These are phyloP conservation scores for Furnarius figulus DNA, from an alignment of 2,113 vertebrate genomes.

Conservation along the genomic window DNA sequence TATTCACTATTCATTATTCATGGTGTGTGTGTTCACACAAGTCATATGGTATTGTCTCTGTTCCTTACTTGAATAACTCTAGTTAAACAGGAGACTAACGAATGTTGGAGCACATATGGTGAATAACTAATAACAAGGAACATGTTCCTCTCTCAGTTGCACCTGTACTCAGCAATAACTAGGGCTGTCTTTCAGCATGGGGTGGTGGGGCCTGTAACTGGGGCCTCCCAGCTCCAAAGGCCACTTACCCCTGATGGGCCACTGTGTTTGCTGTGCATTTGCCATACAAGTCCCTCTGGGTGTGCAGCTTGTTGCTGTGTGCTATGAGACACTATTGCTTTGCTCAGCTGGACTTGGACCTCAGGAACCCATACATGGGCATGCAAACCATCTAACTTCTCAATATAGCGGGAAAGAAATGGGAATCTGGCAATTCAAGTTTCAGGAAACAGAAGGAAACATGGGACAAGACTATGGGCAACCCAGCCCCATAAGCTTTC, in stretches of 20 bases:
- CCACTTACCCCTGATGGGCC: rapidly evolving
- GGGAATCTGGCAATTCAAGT: background rate
- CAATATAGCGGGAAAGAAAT: background rate
- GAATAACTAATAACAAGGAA: constrained; percentile 46
- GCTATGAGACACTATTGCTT: background rate
- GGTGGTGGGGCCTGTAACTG: background rate
- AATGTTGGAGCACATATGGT: constrained; percentile 50
- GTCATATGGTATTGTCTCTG: constrained; percentile 46
- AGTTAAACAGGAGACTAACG: constrained; percentile 63
- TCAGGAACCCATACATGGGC: rapidly evolving
- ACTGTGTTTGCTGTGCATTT: background rate
- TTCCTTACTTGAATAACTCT: constrained; percentile 57
- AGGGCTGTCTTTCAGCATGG: background rate
- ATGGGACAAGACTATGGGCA: background rate
- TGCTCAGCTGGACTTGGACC: background rate
- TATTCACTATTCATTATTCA: constrained; percentile 54
- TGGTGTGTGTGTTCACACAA: constrained; percentile 6
- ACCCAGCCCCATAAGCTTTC: background rate
- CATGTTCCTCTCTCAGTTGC: constrained; percentile 25
- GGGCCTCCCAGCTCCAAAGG: background rate
- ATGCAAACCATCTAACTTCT: background rate
- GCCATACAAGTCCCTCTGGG: background rate
- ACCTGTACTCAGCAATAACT: constrained; percentile 11
- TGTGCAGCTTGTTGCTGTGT: background rate
- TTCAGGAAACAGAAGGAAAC: background rate